A percentile compares a stretch with the other conserved stretches of the same genome.
These are phyloP conservation scores for Apodemia hepburni DNA, from an alignment of 2,888 invertebrate genomes.

Conservation along the genomic window DNA sequence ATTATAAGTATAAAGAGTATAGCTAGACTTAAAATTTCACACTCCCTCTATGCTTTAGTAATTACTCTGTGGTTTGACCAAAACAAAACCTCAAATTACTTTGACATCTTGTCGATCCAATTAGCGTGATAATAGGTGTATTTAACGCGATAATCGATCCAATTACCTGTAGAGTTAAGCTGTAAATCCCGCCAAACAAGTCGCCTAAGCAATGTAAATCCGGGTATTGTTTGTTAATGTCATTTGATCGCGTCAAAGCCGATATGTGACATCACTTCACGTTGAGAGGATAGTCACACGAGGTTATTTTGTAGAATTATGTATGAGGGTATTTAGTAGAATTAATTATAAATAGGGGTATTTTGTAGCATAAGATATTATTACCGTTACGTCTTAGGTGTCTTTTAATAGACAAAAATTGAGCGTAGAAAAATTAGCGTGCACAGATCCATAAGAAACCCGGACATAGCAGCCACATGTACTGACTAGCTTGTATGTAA, in stretches of 20 bases:
- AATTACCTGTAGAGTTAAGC: slow-evolving; percentile 26
- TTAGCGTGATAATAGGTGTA: slow-evolving; percentile 23
- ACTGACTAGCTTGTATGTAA: no score
- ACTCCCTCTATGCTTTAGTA: no score
- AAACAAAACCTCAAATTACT: slow-evolving; percentile 30
- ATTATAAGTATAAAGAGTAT: no score
- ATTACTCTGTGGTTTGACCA: slow-evolving; percentile 25
- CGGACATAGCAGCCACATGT: no score
- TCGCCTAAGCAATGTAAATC: slow-evolving; percentile 30
- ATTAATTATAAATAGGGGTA: no score
- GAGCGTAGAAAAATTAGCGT: no score
- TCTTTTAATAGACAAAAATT: no score
- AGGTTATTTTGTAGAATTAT: background rate
- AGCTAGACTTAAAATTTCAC: no score
- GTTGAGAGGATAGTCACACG: slow-evolving; percentile 30
- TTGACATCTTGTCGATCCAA: slow-evolving; percentile 29
- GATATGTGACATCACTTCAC: slow-evolving; percentile 44
- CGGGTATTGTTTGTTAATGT: slow-evolving; percentile 51
- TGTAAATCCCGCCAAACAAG: slow-evolving; percentile 34
- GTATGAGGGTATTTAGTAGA: no score
- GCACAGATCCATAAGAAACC: no score
- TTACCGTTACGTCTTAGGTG: no score
- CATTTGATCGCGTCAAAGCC: slow-evolving; percentile 55
- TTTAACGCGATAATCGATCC: slow-evolving; percentile 23
- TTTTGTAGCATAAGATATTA: no score